A percentile compares a stretch with the other conserved stretches of the same genome.
Evolutionary conservation across 2,888 invertebrate genomes (phyloP).

Genomic region (Drosophila bunnanda): DNA sequence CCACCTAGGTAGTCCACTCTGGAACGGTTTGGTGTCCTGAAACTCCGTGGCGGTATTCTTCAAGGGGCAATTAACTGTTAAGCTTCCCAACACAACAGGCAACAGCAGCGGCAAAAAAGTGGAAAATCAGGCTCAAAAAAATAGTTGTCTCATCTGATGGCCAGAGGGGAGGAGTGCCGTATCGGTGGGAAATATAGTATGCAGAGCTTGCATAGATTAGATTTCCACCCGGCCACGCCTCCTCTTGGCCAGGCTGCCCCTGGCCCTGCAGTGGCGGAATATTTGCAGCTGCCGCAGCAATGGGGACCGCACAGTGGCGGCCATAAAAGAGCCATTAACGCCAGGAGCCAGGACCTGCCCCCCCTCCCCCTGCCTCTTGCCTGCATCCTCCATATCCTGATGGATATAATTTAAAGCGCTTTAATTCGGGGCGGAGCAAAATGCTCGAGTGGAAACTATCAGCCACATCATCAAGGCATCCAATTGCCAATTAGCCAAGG

Average conservation of each 20-base stretch:
- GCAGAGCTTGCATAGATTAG: slow-evolving; percentile 72
- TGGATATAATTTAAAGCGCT: slow-evolving; percentile 60
- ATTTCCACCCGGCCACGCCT: slow-evolving; percentile 49
- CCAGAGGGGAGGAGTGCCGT: not conserved
- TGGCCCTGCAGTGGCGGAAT: slow-evolving; percentile 55
- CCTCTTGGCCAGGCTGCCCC: not conserved
- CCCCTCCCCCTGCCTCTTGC: not conserved
- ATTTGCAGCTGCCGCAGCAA: slow-evolving; percentile 65
- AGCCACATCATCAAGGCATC: slow-evolving; percentile 77
- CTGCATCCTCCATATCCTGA: slow-evolving; percentile 7
- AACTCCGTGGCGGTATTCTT: slow-evolving; percentile 73
- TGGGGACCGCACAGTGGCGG: slow-evolving; percentile 69
- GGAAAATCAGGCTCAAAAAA: slow-evolving; percentile 50
- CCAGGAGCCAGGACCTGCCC: slow-evolving; percentile 58
- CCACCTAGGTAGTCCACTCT: slow-evolving; percentile 53
- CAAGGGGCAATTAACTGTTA: slow-evolving; percentile 82
- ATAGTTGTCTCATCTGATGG: slow-evolving; percentile 44
- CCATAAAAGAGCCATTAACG: slow-evolving; percentile 82
- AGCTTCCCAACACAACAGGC: slow-evolving; percentile 63
- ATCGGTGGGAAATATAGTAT: slow-evolving; percentile 23
- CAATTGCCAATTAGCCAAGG: slow-evolving; percentile 84
- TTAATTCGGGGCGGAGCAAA: slow-evolving; percentile 50
- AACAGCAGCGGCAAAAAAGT: slow-evolving; percentile 61
- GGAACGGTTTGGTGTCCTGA: slow-evolving; percentile 4
- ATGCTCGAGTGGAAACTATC: slow-evolving; percentile 73